Evolutionary conservation across 1,140 invertebrate species (phyloP), one percentile per base, ranked within the genome.

Genomic region (Macrobrachium nipponense): DNA sequence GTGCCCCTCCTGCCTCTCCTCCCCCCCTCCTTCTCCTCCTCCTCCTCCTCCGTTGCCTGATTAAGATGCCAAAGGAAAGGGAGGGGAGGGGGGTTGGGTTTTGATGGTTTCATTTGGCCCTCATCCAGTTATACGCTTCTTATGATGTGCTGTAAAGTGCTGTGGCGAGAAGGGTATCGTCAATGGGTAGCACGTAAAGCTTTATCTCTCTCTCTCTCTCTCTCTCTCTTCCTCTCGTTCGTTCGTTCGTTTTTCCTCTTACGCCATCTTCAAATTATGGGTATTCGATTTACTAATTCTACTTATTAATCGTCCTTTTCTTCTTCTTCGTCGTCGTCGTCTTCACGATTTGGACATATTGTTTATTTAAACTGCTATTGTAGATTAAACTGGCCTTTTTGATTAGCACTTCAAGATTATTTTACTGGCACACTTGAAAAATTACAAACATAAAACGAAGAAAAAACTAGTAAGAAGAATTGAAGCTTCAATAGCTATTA

Each of bases 111-210:
- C 51, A 51, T 51, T 51, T 51, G 51, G 51, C 51, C 51, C 51
- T 51, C 51, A 51, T 51, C 51, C 51, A 51, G 51, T 51, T 51
- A 51, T 51, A 51, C 51, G 51, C 51, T 51, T 51, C 51, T 51
- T 51, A 51, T 51, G 51, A 51, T 51, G 68, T 23, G 18, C 68
- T 20, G 68, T 44, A 58, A 58, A 58, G 44, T 20, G 51, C 17
- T 36, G 15, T 18, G 62, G 62, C 18, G 17, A 62, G 77, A 60
- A 23, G 61, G 59, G 58, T 78, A 60, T 78, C 59, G 61, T 51
- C 76, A 78, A 61, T 78, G 58, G 59, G 20, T 78, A 78, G 58
- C 76, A 10, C 44, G 76, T 78, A 60, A 78, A 58, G 76, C 59
- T 51, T 78, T 60, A 78, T 78, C 76, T 58, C 36, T 36, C 43